Conservation (phyloP, 2,888 invertebrate species). For the Spicauda simplicius region DNA sequence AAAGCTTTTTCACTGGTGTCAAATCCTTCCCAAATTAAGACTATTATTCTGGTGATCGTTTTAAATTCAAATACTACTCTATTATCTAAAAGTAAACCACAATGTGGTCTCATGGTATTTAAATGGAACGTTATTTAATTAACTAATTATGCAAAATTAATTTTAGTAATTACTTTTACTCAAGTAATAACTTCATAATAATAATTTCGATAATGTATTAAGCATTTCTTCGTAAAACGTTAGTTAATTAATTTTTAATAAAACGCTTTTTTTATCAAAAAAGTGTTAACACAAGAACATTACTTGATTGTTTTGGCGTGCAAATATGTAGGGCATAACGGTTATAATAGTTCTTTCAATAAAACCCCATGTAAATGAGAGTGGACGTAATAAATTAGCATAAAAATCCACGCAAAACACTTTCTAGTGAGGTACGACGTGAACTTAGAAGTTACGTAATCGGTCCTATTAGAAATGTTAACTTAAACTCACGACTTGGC, state of each 20-base stretch:
- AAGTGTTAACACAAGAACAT: conserved; percentile 5
- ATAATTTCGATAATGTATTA: too few species aligned
- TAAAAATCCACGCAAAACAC: conserved; percentile 45
- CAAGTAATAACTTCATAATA: too few species aligned
- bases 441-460: conserved; percentile 30
- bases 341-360: conserved; percentile 38
- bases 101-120: too few species aligned
- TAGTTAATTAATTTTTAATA: not conserved
- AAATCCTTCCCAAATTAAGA: too few species aligned
- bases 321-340: conserved; percentile 23
- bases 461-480: not conserved
- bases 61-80: too few species aligned
- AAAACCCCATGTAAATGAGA: conserved; percentile 31
- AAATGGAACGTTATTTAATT: not conserved
- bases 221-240: not conserved
- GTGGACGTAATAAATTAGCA: conserved; percentile 44
- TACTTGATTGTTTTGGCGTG: conserved; percentile 17
- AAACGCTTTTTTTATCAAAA: conserved; percentile 2
- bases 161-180: not conserved
- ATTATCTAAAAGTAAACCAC: too few species aligned
- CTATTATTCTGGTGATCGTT: too few species aligned
- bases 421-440: conserved; percentile 37
- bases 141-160: not conserved
- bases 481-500: not conserved
- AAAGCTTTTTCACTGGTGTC: too few species aligned